phyloP scores from a whole-genome alignment of 2,797 vertebrate genomes.

The Xerus rutilus region DNA sequence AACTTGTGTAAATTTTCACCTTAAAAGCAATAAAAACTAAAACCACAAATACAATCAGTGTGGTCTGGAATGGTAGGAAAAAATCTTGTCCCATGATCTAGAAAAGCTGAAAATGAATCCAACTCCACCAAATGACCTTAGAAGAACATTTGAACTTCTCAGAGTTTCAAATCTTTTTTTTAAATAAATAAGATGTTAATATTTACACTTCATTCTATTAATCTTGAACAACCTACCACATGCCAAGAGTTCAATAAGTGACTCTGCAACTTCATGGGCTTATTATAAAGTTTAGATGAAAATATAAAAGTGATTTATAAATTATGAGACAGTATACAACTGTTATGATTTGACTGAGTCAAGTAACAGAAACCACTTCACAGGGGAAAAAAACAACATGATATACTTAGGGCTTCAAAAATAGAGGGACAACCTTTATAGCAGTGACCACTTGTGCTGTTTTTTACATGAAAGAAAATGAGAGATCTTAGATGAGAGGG shows the following conservation, averaged over 20 bases:
- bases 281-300: conserved; percentile 5
- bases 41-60: not conserved
- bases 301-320: conserved; percentile 1
- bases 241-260: not conserved
- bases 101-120: not conserved
- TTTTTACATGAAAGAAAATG: conserved; percentile 49
- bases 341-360: not conserved
- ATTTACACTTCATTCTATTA: not conserved
- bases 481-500: conserved; percentile 30
- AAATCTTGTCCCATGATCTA: not conserved
- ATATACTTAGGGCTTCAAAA: conserved; percentile 16
- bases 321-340: not conserved
- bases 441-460: not conserved
- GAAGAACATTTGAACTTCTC: conserved; percentile 15
- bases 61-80: not conserved
- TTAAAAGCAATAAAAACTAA: conserved; percentile 4
- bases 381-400: too few relatives aligned
- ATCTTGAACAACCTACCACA: not conserved
- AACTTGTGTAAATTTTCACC: not conserved
- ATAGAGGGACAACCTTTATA: not conserved
- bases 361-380: not conserved
- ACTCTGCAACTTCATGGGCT: not conserved
- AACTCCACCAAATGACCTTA: not conserved
- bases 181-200: not conserved
- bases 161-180: not conserved